A percentile compares a stretch with the other conserved stretches of the same genome.
phyloP scores from a whole-genome alignment of 35 echinoderm and acorn worm genomes.

The Stichopus chloronotus region DNA sequence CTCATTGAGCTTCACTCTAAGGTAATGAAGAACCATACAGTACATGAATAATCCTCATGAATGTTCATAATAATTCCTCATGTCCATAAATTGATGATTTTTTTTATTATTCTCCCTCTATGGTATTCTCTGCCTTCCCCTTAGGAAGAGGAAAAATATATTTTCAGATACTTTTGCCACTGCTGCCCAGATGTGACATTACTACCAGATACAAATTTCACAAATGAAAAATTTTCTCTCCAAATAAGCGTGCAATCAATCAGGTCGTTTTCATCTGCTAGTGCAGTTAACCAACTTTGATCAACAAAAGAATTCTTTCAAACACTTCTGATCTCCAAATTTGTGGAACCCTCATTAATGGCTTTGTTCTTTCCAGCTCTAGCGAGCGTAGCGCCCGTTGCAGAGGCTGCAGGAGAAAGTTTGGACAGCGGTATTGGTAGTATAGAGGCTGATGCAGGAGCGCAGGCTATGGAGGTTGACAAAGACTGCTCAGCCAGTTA shows the following conservation, averaged over 20 bases:
- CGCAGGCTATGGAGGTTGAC: slow-evolving; percentile 51
- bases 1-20: not conserved
- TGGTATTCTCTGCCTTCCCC: too few relatives aligned
- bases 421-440: slow-evolving; percentile 58
- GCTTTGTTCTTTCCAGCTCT: not conserved
- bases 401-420: not conserved
- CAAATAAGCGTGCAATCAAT: too few relatives aligned
- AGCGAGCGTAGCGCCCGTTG: not conserved
- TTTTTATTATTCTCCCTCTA: too few relatives aligned
- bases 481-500: not conserved
- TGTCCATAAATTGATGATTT: not conserved
- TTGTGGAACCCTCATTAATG: not conserved
- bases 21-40: not conserved
- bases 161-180: too few relatives aligned
- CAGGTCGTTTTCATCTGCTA: too few relatives aligned
- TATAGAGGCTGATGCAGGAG: slow-evolving; percentile 1
- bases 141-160: too few relatives aligned
- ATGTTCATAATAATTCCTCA: not conserved
- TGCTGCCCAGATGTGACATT: too few relatives aligned
- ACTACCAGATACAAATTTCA: too few relatives aligned
- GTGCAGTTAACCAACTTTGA: too few relatives aligned
- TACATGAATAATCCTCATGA: not conserved
- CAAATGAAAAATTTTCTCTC: too few relatives aligned
- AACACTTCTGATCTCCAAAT: too few relatives aligned
- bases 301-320: too few relatives aligned